Conservation (phyloP, 2,888 invertebrate species). For the Erebia palarica region DNA sequence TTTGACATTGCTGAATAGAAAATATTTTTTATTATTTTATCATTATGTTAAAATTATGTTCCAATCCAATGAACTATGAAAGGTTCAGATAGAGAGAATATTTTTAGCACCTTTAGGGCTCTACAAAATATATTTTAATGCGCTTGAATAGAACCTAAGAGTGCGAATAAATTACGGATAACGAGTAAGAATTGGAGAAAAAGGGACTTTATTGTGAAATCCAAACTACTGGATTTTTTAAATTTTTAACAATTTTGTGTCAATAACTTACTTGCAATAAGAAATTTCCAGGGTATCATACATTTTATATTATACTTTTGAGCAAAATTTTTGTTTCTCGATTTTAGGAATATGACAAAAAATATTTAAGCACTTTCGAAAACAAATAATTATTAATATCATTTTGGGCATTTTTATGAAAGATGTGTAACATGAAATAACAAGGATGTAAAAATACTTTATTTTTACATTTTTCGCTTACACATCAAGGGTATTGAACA, state of each 20-base stretch:
- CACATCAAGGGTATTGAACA: slow-evolving; percentile 8
- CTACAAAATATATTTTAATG: neutral
- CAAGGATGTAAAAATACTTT: neutral
- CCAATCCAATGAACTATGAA: neutral
- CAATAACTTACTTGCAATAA: neutral
- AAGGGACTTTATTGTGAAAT: neutral
- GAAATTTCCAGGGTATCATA: neutral
- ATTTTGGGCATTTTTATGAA: neutral
- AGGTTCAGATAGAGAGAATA: neutral
- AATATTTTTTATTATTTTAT: too few species aligned
- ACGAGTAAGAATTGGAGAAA: neutral
- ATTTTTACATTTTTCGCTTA: neutral
- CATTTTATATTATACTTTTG: too few species aligned
- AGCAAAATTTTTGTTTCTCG: too few species aligned
- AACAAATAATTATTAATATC: neutral
- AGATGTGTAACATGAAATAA: neutral
- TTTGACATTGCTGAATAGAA: too few species aligned
- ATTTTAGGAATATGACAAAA: neutral
- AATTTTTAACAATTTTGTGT: neutral
- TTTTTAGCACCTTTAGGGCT: neutral
- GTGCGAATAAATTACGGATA: neutral
- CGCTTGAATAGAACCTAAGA: neutral
- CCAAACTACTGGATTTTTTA: neutral
- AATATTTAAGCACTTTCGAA: neutral
- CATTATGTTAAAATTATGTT: neutral